Evolutionary conservation across 1,140 invertebrate species (phyloP).

Genomic region (Phymastichus coffea): DNA sequence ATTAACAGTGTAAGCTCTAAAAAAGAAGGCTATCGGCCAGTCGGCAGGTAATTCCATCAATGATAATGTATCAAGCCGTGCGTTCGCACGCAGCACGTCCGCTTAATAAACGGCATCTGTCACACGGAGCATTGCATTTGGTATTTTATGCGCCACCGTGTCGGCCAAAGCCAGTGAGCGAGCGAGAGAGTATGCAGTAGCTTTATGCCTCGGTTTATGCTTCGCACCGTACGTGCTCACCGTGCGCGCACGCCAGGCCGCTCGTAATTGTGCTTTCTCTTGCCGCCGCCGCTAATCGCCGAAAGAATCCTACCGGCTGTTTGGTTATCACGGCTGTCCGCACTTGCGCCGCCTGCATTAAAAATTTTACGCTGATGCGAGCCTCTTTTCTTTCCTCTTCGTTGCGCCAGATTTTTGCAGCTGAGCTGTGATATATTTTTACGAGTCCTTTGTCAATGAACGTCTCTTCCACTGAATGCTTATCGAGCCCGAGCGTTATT

Average conservation of each 20-base stretch:
- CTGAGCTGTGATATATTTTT: too few relatives aligned
- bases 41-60: neutral
- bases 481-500: too few relatives aligned
- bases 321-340: neutral
- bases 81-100: conserved; percentile 11
- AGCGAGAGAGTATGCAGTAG: conserved; percentile 8
- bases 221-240: conserved; percentile 46
- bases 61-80: neutral
- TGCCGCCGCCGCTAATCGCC: conserved; percentile 5
- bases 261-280: conserved; percentile 16
- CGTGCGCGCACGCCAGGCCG: conserved; percentile 1
- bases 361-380: neutral
- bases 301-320: neutral
- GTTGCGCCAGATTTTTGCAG: neutral
- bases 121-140: conserved; percentile 48
- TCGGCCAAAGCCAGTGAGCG: conserved; percentile 21
- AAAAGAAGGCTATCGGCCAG: neutral
- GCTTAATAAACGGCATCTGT: conserved; percentile 52
- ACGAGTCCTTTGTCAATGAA: too few relatives aligned
- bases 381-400: too few relatives aligned
- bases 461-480: too few relatives aligned
- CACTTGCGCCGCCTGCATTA: neutral
- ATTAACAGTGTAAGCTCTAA: too few relatives aligned
- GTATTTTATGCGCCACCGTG: conserved; percentile 41
- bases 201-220: conserved; percentile 48